Evolutionary conservation across 2,113 vertebrate genomes (phyloP).

Genomic region (Xiphorhynchus elegans): DNA sequence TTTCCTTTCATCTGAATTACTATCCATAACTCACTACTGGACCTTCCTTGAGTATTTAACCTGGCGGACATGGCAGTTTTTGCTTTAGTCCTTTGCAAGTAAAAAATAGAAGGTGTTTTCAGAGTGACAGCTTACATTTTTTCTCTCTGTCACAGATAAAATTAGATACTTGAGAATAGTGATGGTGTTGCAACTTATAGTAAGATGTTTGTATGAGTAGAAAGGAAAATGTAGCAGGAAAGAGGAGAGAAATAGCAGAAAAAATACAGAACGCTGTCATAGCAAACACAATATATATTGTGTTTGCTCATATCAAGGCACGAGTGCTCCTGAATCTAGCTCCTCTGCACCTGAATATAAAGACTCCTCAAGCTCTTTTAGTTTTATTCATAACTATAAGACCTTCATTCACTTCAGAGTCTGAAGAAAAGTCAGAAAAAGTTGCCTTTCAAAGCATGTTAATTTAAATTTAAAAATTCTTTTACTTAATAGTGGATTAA

Average conservation of each 20-base stretch:
- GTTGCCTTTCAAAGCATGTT: not conserved
- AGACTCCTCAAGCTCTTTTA: not conserved
- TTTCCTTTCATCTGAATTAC: not conserved
- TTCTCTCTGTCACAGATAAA: not conserved
- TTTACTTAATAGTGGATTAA: not conserved
- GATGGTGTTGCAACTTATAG: not conserved
- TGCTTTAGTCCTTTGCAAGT: not conserved
- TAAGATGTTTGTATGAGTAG: no score
- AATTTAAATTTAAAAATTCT: not conserved
- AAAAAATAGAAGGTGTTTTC: not conserved
- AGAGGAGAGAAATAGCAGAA: not conserved
- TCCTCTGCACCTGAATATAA: not conserved
- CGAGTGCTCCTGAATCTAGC: not conserved
- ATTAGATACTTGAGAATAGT: not conserved
- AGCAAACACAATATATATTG: not conserved
- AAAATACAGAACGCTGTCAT: not conserved
- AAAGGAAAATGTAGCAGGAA: not conserved
- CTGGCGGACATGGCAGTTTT: not conserved
- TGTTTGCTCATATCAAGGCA: not conserved
- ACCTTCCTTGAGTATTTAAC: not conserved
- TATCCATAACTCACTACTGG: not conserved
- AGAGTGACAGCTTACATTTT: not conserved
- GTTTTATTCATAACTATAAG: not conserved
- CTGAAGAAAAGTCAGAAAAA: not conserved
- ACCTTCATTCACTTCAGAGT: not conserved